These are phyloP conservation scores for Trachymyrmex septentrionalis DNA, from an alignment of 1,140 invertebrate species.

Conservation along the genomic window DNA sequence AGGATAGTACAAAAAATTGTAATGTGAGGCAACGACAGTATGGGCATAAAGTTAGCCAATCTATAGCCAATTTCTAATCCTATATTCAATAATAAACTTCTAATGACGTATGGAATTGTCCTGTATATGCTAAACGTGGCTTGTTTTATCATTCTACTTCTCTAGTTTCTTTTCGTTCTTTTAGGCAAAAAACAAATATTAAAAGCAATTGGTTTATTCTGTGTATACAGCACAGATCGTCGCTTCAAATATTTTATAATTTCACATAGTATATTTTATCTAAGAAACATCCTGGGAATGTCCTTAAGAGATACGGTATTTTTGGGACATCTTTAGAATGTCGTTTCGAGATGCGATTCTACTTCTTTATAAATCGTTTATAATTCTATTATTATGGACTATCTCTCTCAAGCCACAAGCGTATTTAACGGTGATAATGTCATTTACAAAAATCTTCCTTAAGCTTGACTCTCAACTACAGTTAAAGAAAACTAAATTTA, in stretches of 20 bases:
- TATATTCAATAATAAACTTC: not conserved
- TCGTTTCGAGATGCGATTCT: not conserved
- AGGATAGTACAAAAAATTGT: not conserved
- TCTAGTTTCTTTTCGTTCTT: constrained; percentile 4
- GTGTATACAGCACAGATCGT: not conserved
- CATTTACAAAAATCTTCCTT: not conserved
- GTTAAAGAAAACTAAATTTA: too few species aligned
- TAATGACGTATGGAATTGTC: not conserved
- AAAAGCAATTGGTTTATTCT: not conserved
- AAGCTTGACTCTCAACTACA: too few species aligned
- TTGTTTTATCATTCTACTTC: not conserved
- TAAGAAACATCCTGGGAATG: too few species aligned
- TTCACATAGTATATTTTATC: too few species aligned
- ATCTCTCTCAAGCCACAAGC: not conserved
- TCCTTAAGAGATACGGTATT: too few species aligned
- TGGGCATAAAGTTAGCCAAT: not conserved
- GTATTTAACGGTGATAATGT: not conserved
- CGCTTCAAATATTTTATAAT: not conserved
- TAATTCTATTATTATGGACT: not conserved
- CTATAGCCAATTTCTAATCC: not conserved
- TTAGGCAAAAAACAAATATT: not conserved
- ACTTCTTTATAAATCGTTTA: not conserved
- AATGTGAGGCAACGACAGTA: not conserved
- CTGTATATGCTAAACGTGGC: not conserved
- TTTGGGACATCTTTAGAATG: too few species aligned